phyloP scores from a whole-genome alignment of 1,140 invertebrate species.

The Cydia pomonella region DNA sequence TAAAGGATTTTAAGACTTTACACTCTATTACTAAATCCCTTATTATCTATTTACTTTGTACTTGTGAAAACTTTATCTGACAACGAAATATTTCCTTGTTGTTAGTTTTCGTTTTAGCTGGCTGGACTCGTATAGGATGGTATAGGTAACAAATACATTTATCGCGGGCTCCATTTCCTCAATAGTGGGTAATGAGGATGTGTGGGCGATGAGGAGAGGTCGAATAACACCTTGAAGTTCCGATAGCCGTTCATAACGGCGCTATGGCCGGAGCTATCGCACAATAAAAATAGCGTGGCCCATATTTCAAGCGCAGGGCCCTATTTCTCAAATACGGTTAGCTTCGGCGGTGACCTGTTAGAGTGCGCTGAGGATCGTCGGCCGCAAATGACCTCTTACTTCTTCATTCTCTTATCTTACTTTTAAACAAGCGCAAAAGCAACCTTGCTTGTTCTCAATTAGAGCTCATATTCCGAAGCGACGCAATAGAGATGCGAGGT shows the following conservation, averaged over 20 bases:
- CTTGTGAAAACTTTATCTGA: too few relatives aligned
- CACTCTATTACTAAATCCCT: too few relatives aligned
- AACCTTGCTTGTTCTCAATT: not conserved
- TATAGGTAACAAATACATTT: not conserved
- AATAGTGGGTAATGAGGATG: not conserved
- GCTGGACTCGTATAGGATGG: not conserved
- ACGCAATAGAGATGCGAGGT: not conserved
- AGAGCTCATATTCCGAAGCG: not conserved
- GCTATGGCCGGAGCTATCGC: conserved; percentile 1
- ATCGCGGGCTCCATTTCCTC: conserved; percentile 6
- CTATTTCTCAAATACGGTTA: conserved; percentile 25
- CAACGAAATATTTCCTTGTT: not conserved
- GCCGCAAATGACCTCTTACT: conserved; percentile 13
- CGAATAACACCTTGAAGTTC: conserved; percentile 10
- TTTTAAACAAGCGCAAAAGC: not conserved
- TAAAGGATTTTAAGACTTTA: too few relatives aligned
- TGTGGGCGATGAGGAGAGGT: not conserved
- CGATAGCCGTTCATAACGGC: conserved; percentile 13
- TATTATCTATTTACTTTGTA: too few relatives aligned
- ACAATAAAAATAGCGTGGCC: conserved; percentile 26
- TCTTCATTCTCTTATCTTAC: not conserved
- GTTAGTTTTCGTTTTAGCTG: not conserved
- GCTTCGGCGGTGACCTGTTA: conserved; percentile 3
- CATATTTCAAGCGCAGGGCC: conserved; percentile 22
- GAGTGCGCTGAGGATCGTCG: conserved; percentile 21